Percentiles rank a stretch among this genome's conserved stretches.
phyloP scores from a whole-genome alignment of 2,888 invertebrate species.

The Rhyacophila evoluta region DNA sequence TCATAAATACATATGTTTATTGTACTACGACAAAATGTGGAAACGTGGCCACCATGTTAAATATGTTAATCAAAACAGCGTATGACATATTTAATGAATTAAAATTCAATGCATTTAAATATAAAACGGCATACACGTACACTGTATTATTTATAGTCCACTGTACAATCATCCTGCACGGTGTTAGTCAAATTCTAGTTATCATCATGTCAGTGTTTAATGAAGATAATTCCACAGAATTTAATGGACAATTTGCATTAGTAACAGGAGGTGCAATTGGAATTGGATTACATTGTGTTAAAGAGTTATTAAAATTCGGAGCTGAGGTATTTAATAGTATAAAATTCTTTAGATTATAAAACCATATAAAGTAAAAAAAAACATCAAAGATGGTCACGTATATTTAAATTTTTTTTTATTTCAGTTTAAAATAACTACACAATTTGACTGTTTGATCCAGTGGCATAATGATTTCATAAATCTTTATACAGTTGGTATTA shows the following conservation, averaged over 20 bases:
- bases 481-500: no score
- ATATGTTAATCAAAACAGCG: neutral
- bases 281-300: constrained; percentile 47
- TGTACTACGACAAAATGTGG: neutral
- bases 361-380: no score
- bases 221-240: constrained; percentile 32
- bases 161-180: neutral
- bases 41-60: neutral
- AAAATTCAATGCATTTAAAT: neutral
- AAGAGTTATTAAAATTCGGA: constrained; percentile 41
- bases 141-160: neutral
- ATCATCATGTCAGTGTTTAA: constrained; percentile 6
- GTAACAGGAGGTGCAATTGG: constrained; percentile 50
- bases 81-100: neutral
- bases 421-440: no score
- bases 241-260: constrained; percentile 43
- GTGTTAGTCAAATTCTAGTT: neutral
- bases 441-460: no score
- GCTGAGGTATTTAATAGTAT: no score
- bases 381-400: no score
- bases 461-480: no score
- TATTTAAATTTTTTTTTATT: no score
- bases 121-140: neutral
- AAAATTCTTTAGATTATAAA: no score
- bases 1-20: neutral